These are phyloP conservation scores for Epirrita christyi DNA, from an alignment of 2,888 invertebrate species.

Conservation along the genomic window DNA sequence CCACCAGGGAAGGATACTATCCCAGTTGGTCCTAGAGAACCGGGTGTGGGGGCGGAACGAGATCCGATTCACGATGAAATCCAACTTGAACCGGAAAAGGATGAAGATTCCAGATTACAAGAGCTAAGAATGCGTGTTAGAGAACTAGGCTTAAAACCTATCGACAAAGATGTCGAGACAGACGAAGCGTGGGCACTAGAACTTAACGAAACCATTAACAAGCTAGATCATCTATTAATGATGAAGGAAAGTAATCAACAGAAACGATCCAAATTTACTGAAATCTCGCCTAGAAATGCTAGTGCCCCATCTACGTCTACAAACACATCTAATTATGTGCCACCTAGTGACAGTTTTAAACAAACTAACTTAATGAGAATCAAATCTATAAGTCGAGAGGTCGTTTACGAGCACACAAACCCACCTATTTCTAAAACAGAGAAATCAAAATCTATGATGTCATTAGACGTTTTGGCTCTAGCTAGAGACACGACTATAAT, in stretches of 20 bases:
- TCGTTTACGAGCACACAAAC: conserved; percentile 63
- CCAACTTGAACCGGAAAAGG: conserved; percentile 48
- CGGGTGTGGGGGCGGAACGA: conserved; percentile 91
- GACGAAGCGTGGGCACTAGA: conserved; percentile 91
- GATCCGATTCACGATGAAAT: conserved; percentile 76
- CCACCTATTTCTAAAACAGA: conserved; percentile 68
- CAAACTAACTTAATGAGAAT: conserved; percentile 63
- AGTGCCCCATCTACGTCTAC: conserved; percentile 75
- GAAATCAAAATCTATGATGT: conserved; percentile 81
- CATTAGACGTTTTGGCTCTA: conserved; percentile 72
- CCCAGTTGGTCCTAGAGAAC: conserved; percentile 85
- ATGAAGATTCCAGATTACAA: conserved; percentile 86
- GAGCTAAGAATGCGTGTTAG: conserved; percentile 88
- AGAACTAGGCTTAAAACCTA: conserved; percentile 89
- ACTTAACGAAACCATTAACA: conserved; percentile 90
- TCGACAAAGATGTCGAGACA: conserved; percentile 89
- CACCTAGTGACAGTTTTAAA: conserved; percentile 66
- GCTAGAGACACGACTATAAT: conserved; percentile 71
- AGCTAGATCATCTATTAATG: conserved; percentile 89
- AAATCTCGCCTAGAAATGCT: conserved; percentile 64
- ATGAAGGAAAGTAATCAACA: conserved; percentile 87
- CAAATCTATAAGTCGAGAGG: conserved; percentile 72
- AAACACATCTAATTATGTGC: conserved; percentile 55
- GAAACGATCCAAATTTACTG: conserved; percentile 77
- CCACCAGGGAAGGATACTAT: conserved; percentile 74